Conservation (phyloP, 2,797 vertebrate species). For the Leptatherina wallacei region DNA sequence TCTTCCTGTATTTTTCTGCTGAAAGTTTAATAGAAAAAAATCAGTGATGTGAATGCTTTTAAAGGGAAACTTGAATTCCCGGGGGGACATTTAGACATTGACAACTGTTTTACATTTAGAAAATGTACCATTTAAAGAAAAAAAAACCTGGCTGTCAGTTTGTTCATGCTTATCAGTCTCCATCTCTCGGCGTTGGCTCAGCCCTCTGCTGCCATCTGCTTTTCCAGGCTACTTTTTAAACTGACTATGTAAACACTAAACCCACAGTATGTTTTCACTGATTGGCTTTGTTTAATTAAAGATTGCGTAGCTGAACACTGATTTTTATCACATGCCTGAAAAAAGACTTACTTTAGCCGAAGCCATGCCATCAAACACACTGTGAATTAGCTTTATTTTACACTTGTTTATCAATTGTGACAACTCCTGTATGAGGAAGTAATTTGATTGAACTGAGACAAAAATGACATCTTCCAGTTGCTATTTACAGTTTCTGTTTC, state of each 20-base stretch:
- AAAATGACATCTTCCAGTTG: neutral
- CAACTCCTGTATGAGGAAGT: neutral
- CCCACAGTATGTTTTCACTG: conserved; percentile 18
- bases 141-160: conserved; percentile 12
- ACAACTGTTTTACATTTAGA: conserved; percentile 42
- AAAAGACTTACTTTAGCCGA: neutral
- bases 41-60: conserved; percentile 18
- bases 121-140: conserved; percentile 7
- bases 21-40: neutral
- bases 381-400: neutral
- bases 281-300: conserved; percentile 14
- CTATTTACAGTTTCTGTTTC: neutral
- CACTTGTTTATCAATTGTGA: neutral
- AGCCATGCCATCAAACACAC: neutral
- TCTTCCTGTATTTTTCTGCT: neutral
- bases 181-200: conserved; percentile 23
- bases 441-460: neutral
- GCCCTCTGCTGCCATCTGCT: conserved; percentile 37
- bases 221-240: conserved; percentile 30
- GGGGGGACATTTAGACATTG: conserved; percentile 28
- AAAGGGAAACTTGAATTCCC: conserved; percentile 26
- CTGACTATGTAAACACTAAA: conserved; percentile 2
- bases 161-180: conserved; percentile 20
- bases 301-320: neutral
- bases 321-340: neutral